A percentile compares a stretch with the other conserved stretches of the same genome.
Conservation (phyloP, 2,113 vertebrate species). For the Myrmecophaga tridactyla region DNA sequence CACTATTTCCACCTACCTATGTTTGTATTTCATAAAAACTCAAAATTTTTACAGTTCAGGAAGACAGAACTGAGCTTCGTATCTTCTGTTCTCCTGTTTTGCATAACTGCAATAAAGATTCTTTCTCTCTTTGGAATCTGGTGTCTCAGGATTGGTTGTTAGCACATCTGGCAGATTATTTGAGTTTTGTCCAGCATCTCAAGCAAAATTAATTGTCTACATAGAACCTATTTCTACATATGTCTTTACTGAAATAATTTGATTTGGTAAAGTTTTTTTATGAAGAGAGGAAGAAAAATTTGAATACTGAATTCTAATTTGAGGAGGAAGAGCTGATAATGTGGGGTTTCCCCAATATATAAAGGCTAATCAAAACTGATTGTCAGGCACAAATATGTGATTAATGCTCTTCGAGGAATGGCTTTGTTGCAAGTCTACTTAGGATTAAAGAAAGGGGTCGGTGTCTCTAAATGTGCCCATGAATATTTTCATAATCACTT, state of each 20-base stretch:
- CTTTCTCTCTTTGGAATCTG: no score
- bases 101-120: no score
- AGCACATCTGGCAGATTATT: no score
- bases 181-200: no score
- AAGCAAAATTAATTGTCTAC: background rate
- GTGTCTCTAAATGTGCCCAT: background rate
- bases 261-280: background rate
- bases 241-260: background rate
- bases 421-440: background rate
- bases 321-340: background rate
- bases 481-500: background rate
- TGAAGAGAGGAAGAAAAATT: background rate
- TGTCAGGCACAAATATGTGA: background rate
- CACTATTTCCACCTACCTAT: no score
- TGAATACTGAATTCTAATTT: conserved; percentile 8
- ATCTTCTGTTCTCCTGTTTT: no score
- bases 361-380: background rate
- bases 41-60: no score
- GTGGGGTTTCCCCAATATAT: background rate
- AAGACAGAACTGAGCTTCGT: no score
- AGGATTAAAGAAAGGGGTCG: background rate
- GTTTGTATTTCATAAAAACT: no score
- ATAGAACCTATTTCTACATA: background rate
- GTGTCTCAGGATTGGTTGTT: no score
- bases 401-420: background rate